These are phyloP conservation scores for Caenorhabditis sp. DNA, from an alignment of 2,888 invertebrate species.

Conservation along the genomic window DNA sequence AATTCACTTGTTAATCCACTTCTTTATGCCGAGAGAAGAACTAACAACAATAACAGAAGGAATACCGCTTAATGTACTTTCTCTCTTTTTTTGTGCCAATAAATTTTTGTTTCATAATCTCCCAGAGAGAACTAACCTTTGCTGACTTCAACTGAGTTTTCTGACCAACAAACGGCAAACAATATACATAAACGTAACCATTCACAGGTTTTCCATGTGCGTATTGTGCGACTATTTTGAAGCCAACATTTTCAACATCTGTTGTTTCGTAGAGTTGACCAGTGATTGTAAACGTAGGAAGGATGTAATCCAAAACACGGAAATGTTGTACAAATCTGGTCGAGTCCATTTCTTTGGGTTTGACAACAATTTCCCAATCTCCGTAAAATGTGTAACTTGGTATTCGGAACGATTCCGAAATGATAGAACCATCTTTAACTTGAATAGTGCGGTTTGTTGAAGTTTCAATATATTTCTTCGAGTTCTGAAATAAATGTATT, in stretches of 20 bases:
- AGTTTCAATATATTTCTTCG: conserved; percentile 25
- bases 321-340: conserved; percentile 31
- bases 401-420: conserved; percentile 45
- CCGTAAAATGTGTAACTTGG: conserved; percentile 60
- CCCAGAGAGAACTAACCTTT: conserved; percentile 13
- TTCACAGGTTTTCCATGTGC: conserved; percentile 30
- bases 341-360: conserved; percentile 12
- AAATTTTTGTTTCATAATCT: conserved; percentile 20
- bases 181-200: conserved; percentile 15
- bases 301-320: conserved; percentile 13
- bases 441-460: conserved; percentile 12
- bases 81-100: not conserved
- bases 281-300: not conserved
- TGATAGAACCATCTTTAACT: conserved; percentile 18
- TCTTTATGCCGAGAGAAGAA: conserved; percentile 40
- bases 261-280: not conserved
- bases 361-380: conserved; percentile 52
- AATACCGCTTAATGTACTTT: conserved; percentile 2
- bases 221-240: conserved; percentile 11
- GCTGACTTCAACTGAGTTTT: conserved; percentile 29
- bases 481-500: conserved; percentile 13
- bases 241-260: not conserved
- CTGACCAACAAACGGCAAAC: conserved; percentile 12
- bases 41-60: not conserved
- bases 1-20: conserved; percentile 65